Evolutionary conservation across 2,113 vertebrate species (phyloP).

Genomic region (Pterophyllum scalare): DNA sequence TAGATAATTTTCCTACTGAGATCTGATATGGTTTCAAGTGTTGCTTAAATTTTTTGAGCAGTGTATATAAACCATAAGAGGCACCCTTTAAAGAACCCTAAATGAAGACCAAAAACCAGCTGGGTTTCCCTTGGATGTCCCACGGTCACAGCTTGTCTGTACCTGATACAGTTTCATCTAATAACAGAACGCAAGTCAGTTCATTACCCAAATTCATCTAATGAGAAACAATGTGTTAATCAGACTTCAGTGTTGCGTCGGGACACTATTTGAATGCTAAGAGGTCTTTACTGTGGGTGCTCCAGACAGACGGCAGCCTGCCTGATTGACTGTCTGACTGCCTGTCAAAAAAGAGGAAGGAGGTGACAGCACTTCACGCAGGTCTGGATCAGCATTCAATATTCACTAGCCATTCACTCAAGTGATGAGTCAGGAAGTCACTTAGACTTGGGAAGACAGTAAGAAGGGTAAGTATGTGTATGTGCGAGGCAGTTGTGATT

Average conservation of each 20-base stretch:
- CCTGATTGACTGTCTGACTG: conserved; percentile 75
- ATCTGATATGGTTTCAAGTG: no score
- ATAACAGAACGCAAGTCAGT: conserved; percentile 58
- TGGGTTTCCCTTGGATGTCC: conserved; percentile 25
- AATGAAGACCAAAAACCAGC: conserved; percentile 22
- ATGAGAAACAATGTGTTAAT: conserved; percentile 69
- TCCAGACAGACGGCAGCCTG: conserved; percentile 68
- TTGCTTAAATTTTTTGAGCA: no score
- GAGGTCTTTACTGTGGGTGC: conserved; percentile 65
- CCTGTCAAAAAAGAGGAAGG: conserved; percentile 55
- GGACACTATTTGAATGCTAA: conserved; percentile 71
- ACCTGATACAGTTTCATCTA: conserved; percentile 58
- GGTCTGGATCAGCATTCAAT: conserved; percentile 44
- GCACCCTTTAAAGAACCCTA: background rate
- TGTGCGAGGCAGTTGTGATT: background rate
- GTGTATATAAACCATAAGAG: no score
- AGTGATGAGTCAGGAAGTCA: conserved; percentile 69
- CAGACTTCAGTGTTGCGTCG: conserved; percentile 53
- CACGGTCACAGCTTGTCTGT: conserved; percentile 23
- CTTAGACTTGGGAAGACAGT: conserved; percentile 39
- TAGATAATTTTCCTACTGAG: no score
- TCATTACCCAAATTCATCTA: conserved; percentile 64
- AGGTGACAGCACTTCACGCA: conserved; percentile 65
- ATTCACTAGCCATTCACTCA: conserved; percentile 55
- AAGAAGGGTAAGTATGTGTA: conserved; percentile 9